Evolutionary conservation across 2,888 invertebrate genomes (phyloP), one percentile per base, ranked within the genome.

Genomic region (Netelia virgata): DNA sequence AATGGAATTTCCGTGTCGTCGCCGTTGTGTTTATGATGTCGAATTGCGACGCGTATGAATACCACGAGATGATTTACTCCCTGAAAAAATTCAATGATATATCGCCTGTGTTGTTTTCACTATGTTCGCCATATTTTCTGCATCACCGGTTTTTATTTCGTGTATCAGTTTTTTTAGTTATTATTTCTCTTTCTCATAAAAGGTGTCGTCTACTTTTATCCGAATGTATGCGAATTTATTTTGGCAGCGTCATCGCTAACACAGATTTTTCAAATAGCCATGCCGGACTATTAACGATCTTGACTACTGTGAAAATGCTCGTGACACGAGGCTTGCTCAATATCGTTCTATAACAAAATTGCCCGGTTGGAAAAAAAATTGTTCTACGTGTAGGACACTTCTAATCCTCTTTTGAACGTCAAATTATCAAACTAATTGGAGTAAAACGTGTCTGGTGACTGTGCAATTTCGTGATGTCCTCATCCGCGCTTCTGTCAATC

Each of bases 341-440:
- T 55, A 41, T 70, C 57, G 8, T 43, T 6, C 8, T 47, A 9
- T 14, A 14, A 9, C n/a, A 9, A 8, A 64, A n/a, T 59, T 66
- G 28, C 73, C 59, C 59, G 28, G 23, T 18, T 9, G 55, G 36
- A 57, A 36, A 73, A 36, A 73, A 68, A 57, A 43, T 57, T 10
- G n/a, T 9, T 43, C 28, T 43, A 11, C 36, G 5, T 43, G 9
- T 11, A 18, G 18, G 11, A 5, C 57, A 57, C 43, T 41, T 59
- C 28, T 28, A 63, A 9, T 16, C 55, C 10, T 43, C 47, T 47
- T 18, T 43, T 43, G 28, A 59, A 18, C 55, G 16, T 10, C 6
- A 23, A 55, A 55, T 64, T 55, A 64, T 64, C 8, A 53, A 66
- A 64, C 64, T 64, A 64, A 64, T 75, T 55, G 55, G 53, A 20